Evolutionary conservation across 1,140 invertebrate species (phyloP).

Genomic region (Thaumatotibia leucotreta): DNA sequence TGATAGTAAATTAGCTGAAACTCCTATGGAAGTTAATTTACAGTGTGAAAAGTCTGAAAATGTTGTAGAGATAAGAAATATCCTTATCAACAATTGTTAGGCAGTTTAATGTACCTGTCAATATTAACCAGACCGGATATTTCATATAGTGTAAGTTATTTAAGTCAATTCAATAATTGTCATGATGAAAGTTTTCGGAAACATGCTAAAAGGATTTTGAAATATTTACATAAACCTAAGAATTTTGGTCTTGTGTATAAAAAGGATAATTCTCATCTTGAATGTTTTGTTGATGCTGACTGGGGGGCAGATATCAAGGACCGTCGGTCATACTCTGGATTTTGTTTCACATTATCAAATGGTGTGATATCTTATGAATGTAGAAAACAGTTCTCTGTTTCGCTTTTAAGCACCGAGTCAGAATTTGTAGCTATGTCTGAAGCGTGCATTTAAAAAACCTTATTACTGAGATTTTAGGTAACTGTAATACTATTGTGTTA

Average conservation of each 20-base stretch:
- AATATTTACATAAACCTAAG: conserved; percentile 48
- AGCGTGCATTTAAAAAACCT: conserved; percentile 34
- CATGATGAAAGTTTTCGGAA: conserved; percentile 30
- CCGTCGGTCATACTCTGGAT: conserved; percentile 53
- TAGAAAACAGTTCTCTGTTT: conserved; percentile 47
- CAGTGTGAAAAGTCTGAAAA: too few species aligned
- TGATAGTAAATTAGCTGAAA: too few species aligned
- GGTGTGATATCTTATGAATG: conserved; percentile 37
- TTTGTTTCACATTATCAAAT: conserved; percentile 36
- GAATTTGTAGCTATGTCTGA: conserved; percentile 49
- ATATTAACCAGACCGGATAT: conserved; percentile 47
- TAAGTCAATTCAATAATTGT: conserved; percentile 37
- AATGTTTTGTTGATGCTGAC: conserved; percentile 51
- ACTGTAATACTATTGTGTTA: neutral
- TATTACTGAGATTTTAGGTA: conserved; percentile 17
- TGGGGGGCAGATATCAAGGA: conserved; percentile 36
- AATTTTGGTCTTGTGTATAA: conserved; percentile 20
- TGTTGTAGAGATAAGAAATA: too few species aligned
- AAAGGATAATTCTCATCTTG: conserved; percentile 15
- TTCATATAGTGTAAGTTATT: conserved; percentile 36
- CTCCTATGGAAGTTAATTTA: too few species aligned
- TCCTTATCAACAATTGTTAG: conserved; percentile 35
- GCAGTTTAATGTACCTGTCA: conserved; percentile 44
- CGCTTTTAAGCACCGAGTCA: conserved; percentile 53
- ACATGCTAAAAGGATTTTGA: conserved; percentile 38